Evolutionary conservation across 2,888 invertebrate genomes (phyloP), one percentile per base, ranked within the genome.

Genomic region (Ctena decussata): DNA sequence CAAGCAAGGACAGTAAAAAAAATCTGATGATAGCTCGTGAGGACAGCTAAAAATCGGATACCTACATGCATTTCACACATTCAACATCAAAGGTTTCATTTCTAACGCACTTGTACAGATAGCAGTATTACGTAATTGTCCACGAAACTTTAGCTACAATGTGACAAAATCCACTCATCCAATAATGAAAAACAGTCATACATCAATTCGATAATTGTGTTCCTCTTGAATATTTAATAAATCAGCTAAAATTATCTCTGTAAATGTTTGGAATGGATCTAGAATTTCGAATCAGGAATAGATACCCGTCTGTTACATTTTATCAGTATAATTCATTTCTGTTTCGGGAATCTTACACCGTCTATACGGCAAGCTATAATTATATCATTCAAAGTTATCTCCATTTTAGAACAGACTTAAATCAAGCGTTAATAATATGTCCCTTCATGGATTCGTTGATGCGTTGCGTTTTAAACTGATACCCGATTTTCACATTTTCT

Each of bases 371-470:
- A 65, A 57, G 30, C 80, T 69, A 77, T 81, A 80, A 85, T 85
- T 80, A 78, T 80, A 80, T 77, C 74, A 78, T 80, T 80, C 46
- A 39, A 75, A 60, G 57, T 57, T 75, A 12, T 44, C 44, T 76
- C 60, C 60, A 60, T 71, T 44, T 27, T 27, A 37, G 69, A 80
- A 49, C 24, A 35, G 69, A 41, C 60, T 77, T 85, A 85, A 85
- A 85, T 85, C 84, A 85, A 71, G 81, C 77, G 74, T 80, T 78
- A 85, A 81, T 80, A 70, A 77, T 78, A 81, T 81, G 84, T 85
- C 77, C 69, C 84, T 80, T 77, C 49, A 69, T 24, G 81, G 81
- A 70, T 69, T 44, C 60, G 73, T 53, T 49, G 70, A 70, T 35
- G 53, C 76, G 74, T 85, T 37, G 35, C 57, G 39, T 81, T 77